Conservation (phyloP, 2,113 vertebrate species). For the Tenrec ecaudatus region DNA sequence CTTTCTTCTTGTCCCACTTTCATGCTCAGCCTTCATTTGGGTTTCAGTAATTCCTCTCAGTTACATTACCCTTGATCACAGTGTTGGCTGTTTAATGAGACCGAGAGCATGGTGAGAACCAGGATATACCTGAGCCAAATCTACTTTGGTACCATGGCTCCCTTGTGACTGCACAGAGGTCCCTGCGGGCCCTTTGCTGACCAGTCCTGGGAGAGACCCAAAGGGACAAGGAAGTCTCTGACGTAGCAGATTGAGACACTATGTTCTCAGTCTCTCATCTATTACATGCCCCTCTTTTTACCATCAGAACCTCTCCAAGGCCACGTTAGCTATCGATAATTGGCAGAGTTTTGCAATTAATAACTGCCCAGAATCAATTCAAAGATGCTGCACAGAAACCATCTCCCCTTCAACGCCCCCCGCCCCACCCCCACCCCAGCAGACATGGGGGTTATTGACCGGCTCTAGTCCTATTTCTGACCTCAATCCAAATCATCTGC, state of each 20-base stretch:
- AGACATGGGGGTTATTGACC: conserved; percentile 12
- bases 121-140: not conserved
- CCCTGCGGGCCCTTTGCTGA: not conserved
- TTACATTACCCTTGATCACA: too few relatives aligned
- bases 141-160: not conserved
- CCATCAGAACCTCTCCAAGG: not conserved
- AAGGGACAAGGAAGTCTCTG: not conserved
- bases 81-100: not conserved
- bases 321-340: conserved; percentile 60
- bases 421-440: not conserved
- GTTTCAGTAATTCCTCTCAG: too few relatives aligned
- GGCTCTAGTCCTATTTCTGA: conserved; percentile 10
- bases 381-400: conserved; percentile 11
- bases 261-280: conserved; percentile 20
- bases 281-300: conserved; percentile 44
- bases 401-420: not conserved
- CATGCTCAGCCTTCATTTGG: too few relatives aligned
- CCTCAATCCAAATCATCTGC: not conserved
- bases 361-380: conserved; percentile 57
- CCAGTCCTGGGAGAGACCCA: not conserved
- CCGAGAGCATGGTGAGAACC: not conserved
- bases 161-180: conserved; percentile 20
- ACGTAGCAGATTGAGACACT: conserved; percentile 16
- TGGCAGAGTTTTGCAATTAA: conserved; percentile 65
- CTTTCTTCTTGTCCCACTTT: too few relatives aligned